Evolutionary conservation across 2,888 invertebrate species (phyloP).

Genomic region (Encarsia formosa): DNA sequence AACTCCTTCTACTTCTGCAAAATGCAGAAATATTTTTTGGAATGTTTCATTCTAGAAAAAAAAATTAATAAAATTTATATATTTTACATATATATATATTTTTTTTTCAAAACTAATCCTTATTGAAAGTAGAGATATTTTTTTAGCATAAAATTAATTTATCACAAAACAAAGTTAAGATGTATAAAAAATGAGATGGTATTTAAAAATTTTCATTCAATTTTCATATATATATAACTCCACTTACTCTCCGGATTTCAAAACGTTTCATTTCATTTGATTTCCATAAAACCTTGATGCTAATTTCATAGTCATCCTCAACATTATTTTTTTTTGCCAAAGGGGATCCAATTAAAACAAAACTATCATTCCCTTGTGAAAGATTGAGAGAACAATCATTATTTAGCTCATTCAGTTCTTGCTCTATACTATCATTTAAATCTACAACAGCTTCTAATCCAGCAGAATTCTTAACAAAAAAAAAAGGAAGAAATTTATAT

Average conservation of each 20-base stretch:
- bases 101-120: too few species aligned
- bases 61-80: too few species aligned
- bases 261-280: conserved; percentile 37
- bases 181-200: too few species aligned
- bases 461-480: too few species aligned
- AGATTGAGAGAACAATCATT: conserved; percentile 12
- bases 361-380: conserved; percentile 20
- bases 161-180: too few species aligned
- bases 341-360: conserved; percentile 23
- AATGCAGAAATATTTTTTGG: conserved; percentile 37
- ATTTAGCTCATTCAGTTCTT: conserved; percentile 4
- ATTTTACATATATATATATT: too few species aligned
- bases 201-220: too few species aligned
- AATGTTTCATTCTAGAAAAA: conserved; percentile 40
- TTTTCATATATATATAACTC: neutral
- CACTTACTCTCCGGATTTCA: conserved; percentile 26
- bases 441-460: too few species aligned
- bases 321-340: conserved; percentile 13
- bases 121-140: too few species aligned
- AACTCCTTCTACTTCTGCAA: conserved; percentile 39
- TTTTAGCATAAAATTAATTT: too few species aligned
- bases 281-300: conserved; percentile 42
- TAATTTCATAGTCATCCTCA: conserved; percentile 36
- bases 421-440: conserved; percentile 17
- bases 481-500: too few species aligned